Base-by-base conservation (phyloP, 2,797 vertebrate species). In the Limnodromus scolopaceus region DNA sequence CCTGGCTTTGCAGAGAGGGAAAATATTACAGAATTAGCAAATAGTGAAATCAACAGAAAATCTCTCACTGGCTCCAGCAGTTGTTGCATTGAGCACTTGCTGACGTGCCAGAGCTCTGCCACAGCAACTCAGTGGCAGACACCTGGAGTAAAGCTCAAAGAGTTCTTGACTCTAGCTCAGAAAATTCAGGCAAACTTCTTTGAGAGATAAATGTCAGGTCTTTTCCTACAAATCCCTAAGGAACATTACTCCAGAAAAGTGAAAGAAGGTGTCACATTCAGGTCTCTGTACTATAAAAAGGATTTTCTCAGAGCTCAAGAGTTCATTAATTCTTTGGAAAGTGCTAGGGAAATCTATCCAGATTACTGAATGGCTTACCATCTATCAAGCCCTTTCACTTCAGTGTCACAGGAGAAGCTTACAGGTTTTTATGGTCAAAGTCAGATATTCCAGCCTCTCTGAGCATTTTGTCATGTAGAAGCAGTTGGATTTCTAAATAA, bases 381-480 rank as follows among this genome's bases (percentile, higher is more conserved):
- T 66, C 63, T 72, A 30, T 69, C 79, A 85, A 38, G 11, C 41
- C 24, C 72, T 85, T 94, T 92, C 82, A 90, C 46, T 70, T 53
- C 84, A 55, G 0, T 71, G 24, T 64, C 84, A 93, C 34, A 79
- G 30, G 43, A 92, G 87, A 54, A 90, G 76, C 51, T 93, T 90
- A 95, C 14, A 61, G 61, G n/a, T 63, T 66, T 88, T 84, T 90
- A 28, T 70, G 23, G 61, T 53, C 49, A 16, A 75, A 95, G 69
- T 94, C 79, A 71, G 51, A 19, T 93, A 79, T 60, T 77, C 48
- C 83, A 87, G 83, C 32, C 70, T 87, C 74, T 72, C 83, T 94
- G 77, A 85, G 72, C 5, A 65, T 77, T 93, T 90, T 75, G n/a
- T n/a, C 64, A 28, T 43, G 38, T 39, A 76, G 84, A 80, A 85